Base-by-base conservation (phyloP, 1,140 invertebrate species). In the Temnothorax curvispinosus region DNA sequence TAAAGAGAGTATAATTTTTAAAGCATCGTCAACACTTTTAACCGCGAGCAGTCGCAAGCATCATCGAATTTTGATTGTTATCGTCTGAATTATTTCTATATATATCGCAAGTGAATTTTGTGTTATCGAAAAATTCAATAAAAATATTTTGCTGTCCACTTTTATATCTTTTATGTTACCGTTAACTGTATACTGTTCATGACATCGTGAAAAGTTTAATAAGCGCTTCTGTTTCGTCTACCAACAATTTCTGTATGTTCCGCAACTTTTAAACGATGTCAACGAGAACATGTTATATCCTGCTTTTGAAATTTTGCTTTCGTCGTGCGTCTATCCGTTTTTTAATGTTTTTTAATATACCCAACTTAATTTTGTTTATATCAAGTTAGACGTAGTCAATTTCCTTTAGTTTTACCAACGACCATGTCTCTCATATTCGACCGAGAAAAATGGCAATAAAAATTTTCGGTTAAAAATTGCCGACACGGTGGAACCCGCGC, bases 241-340 rank as follows among this genome's bases (percentile, higher is more conserved):
- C 77, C 62, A 54, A 81, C 64, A 81, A 81, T 81, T 81, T 69
- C 58, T 69, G 64, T 54, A 41, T 38, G 77, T 56, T 69, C 13
- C 35, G 13, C 47, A 81, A 81, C 77, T 81, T 71, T 81, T 81
- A 69, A 81, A 81, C 77, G 62, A 71, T 11, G 77, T 81, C 77
- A 54, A 81, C 77, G 60, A 35, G 56, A 65, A 65, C 60, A 71
- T 54, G 64, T 81, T 81, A 71, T 11, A 80, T 81, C 38, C 62
- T 54, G 65, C 56, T 71, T 80, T 81, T 44, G 47, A 71, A 69
- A 71, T 71, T 81, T 81, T 54, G 2, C 56, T 71, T 69, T 69
- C 15, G 9, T 54, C 18, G 32, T 54, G 11, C 38, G 21, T 62
- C 35, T 47, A 60, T 13, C n/a, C 35, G n/a, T 50, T 32, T 69